phyloP scores from a whole-genome alignment of 2,113 vertebrate genomes.

The Ophiodon elongatus region DNA sequence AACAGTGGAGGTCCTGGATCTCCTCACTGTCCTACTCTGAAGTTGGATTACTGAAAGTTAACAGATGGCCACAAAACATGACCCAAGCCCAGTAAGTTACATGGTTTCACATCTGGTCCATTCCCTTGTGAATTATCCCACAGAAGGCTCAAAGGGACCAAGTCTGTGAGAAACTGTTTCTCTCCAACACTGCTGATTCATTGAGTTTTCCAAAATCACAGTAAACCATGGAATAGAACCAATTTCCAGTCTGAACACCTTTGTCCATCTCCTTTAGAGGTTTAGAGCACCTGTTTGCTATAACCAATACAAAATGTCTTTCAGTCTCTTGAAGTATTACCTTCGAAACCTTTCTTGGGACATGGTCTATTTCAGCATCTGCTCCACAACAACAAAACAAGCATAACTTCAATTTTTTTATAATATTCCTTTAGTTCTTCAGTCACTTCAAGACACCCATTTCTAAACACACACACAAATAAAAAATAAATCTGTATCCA shows the following conservation, averaged over 20 bases:
- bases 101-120: constrained; percentile 30
- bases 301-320: constrained; percentile 3
- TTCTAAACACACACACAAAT: constrained; percentile 64
- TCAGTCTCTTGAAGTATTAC: background rate
- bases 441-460: constrained; percentile 77
- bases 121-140: constrained; percentile 14
- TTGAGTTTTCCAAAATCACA: constrained; percentile 9
- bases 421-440: constrained; percentile 67
- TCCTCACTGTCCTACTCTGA: constrained; percentile 23
- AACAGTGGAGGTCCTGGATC: constrained; percentile 51
- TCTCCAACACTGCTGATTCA: background rate
- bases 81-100: background rate
- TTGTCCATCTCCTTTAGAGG: background rate
- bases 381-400: constrained; percentile 64
- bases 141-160: constrained; percentile 6
- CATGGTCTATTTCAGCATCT: constrained; percentile 38
- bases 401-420: constrained; percentile 56
- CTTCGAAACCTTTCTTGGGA: background rate
- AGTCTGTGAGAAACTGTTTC: constrained; percentile 8
- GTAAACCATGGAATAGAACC: background rate
- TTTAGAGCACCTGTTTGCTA: background rate
- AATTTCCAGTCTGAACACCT: background rate
- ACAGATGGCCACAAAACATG: constrained; percentile 7
- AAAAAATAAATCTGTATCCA: constrained; percentile 53
- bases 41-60: constrained; percentile 1